Evolutionary conservation across 2,888 invertebrate genomes (phyloP).

Genomic region (Lysandra coridon): DNA sequence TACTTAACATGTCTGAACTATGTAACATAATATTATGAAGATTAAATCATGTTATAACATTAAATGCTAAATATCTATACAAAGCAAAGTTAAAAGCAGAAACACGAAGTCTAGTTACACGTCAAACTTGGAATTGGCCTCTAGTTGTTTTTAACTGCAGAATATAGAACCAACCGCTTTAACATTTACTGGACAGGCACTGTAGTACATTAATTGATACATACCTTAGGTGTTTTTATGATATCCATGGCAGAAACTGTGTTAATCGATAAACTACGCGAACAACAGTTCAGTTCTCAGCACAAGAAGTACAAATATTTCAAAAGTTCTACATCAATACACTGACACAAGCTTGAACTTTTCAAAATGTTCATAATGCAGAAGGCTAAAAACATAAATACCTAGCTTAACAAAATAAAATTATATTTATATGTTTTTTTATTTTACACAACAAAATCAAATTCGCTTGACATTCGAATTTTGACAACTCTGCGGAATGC

Average conservation of each 20-base stretch:
- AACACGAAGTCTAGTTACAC: neutral
- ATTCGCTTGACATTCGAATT: neutral
- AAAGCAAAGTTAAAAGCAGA: no score
- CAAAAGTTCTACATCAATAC: neutral
- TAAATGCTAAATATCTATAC: neutral
- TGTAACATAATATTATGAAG: no score
- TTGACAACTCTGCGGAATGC: neutral
- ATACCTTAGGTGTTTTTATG: constrained; percentile 71
- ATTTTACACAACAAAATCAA: neutral
- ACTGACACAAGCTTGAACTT: neutral
- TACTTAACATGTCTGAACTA: no score
- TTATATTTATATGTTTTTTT: neutral
- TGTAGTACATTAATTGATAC: constrained; percentile 37
- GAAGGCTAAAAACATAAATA: neutral
- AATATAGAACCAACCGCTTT: neutral
- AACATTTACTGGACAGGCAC: neutral
- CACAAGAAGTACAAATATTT: constrained; percentile 2
- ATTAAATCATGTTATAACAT: no score
- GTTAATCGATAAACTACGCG: constrained; percentile 56
- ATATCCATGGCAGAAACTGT: constrained; percentile 63
- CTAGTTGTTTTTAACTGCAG: neutral
- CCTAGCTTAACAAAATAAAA: neutral
- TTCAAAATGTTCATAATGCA: neutral
- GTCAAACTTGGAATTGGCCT: neutral
- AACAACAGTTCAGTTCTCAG: constrained; percentile 31